A percentile compares a stretch with the other conserved stretches of the same genome.
Conservation (phyloP, 1,140 invertebrate species). For the Drosophila mauritiana region DNA sequence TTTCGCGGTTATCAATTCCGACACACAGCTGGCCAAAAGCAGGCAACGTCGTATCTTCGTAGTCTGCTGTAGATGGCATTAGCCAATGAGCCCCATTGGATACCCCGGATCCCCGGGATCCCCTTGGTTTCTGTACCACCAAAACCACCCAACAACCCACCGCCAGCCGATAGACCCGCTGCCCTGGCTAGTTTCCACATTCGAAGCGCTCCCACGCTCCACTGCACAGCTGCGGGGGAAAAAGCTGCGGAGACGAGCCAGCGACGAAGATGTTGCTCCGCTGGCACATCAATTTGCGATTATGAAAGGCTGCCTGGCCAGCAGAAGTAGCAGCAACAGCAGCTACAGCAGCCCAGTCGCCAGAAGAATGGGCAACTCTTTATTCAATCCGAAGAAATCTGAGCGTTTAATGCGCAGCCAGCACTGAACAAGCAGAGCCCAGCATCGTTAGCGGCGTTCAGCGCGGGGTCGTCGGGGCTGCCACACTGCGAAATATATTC, state of each 20-base stretch:
- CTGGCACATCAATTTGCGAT: conserved; percentile 81
- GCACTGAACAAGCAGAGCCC: conserved; percentile 14
- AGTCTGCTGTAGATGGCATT: conserved; percentile 50
- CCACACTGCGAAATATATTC: conserved; percentile 5
- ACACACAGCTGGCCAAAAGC: conserved; percentile 69
- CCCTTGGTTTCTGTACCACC: not conserved
- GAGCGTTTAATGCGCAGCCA: conserved; percentile 76
- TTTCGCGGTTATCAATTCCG: conserved; percentile 78
- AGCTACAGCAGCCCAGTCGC: conserved; percentile 12
- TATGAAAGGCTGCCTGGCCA: conserved; percentile 80
- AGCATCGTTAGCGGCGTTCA: conserved; percentile 68
- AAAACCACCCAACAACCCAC: not conserved
- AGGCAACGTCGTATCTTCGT: conserved; percentile 28
- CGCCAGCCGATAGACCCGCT: conserved; percentile 1
- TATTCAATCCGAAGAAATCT: conserved; percentile 82
- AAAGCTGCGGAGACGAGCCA: conserved; percentile 22
- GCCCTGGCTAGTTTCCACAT: conserved; percentile 61
- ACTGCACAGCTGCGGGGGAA: conserved; percentile 56
- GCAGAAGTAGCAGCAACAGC: conserved; percentile 50
- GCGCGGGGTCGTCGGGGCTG: conserved; percentile 40
- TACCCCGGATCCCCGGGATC: not conserved
- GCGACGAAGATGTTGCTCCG: conserved; percentile 62
- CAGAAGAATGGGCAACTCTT: conserved; percentile 74
- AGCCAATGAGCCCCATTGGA: conserved; percentile 56
- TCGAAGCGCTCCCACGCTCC: conserved; percentile 78